Percentiles rank a stretch among this genome's conserved stretches.
Conservation (phyloP, 2,888 invertebrate genomes). For the Perizoma affinitatum region DNA sequence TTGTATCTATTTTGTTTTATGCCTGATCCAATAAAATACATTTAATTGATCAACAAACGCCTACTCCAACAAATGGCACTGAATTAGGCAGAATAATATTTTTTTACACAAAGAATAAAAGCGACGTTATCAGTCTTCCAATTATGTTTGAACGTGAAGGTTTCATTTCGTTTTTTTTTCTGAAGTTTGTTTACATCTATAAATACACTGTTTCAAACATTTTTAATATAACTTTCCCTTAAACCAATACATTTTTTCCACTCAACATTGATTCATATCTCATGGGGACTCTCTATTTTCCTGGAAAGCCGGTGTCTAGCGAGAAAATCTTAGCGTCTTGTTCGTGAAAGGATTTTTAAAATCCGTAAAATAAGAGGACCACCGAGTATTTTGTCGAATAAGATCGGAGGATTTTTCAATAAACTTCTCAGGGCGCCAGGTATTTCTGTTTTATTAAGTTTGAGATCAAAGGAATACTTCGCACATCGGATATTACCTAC, state of each 20-base stretch:
- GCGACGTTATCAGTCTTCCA: not conserved
- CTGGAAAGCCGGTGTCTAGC: slow-evolving; percentile 11
- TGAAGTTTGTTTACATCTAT: not conserved
- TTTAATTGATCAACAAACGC: not conserved
- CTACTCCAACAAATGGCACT: not conserved
- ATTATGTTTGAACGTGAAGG: slow-evolving; percentile 7
- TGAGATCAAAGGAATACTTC: slow-evolving; percentile 12
- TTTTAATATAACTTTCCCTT: slow-evolving; percentile 1
- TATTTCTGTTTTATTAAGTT: slow-evolving; percentile 19
- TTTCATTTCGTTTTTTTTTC: slow-evolving; percentile 3
- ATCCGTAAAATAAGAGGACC: slow-evolving; percentile 23
- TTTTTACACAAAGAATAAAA: not conserved
- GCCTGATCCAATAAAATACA: no score
- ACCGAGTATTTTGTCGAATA: slow-evolving; percentile 23
- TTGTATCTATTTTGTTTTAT: no score
- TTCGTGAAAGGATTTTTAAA: slow-evolving; percentile 25
- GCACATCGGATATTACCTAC: slow-evolving; percentile 3
- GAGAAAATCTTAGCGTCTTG: slow-evolving; percentile 17
- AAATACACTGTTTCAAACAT: slow-evolving; percentile 1
- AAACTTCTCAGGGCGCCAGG: slow-evolving; percentile 11
- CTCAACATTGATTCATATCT: slow-evolving; percentile 16
- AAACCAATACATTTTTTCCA: not conserved
- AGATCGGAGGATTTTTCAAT: slow-evolving; percentile 25
- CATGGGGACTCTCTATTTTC: slow-evolving; percentile 15
- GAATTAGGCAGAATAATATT: not conserved